These are phyloP conservation scores for Ryuthela nishihirai DNA, from an alignment of 2,888 invertebrate species.

Conservation along the genomic window DNA sequence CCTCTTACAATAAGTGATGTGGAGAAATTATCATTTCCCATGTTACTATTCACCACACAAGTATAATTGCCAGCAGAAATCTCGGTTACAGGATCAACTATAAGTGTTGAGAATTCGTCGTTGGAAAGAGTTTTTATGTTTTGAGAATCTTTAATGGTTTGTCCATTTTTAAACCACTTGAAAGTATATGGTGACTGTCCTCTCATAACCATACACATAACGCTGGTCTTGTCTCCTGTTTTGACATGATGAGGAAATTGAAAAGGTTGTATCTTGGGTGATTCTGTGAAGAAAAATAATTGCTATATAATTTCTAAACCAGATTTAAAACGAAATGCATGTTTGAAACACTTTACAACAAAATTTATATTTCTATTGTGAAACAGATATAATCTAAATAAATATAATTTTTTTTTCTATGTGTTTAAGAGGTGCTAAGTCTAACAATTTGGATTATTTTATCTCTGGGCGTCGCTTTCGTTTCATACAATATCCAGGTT, in stretches of 20 bases:
- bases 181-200: slow-evolving; percentile 11
- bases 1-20: slow-evolving; percentile 29
- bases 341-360: too few relatives aligned
- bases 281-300: slow-evolving; percentile 10
- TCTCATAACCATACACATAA: slow-evolving; percentile 7
- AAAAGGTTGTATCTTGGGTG: slow-evolving; percentile 27
- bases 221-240: slow-evolving; percentile 19
- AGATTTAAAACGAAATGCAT: too few relatives aligned
- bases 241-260: slow-evolving; percentile 17
- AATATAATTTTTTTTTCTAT: too few relatives aligned
- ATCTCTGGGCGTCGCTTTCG: too few relatives aligned
- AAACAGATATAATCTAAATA: too few relatives aligned
- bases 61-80: slow-evolving; percentile 22
- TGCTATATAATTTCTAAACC: too few relatives aligned
- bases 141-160: not conserved
- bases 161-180: slow-evolving; percentile 14
- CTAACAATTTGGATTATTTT: too few relatives aligned
- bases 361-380: too few relatives aligned
- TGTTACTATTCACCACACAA: slow-evolving; percentile 7
- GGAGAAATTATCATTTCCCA: slow-evolving; percentile 11
- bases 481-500: too few relatives aligned
- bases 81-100: slow-evolving; percentile 13
- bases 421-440: too few relatives aligned
- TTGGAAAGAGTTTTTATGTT: not conserved
- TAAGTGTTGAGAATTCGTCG: not conserved